These are phyloP conservation scores for Nemopilema nomurai DNA, from an alignment of 30 jellyfish, hydroid and myxozoan species.

Conservation along the genomic window DNA sequence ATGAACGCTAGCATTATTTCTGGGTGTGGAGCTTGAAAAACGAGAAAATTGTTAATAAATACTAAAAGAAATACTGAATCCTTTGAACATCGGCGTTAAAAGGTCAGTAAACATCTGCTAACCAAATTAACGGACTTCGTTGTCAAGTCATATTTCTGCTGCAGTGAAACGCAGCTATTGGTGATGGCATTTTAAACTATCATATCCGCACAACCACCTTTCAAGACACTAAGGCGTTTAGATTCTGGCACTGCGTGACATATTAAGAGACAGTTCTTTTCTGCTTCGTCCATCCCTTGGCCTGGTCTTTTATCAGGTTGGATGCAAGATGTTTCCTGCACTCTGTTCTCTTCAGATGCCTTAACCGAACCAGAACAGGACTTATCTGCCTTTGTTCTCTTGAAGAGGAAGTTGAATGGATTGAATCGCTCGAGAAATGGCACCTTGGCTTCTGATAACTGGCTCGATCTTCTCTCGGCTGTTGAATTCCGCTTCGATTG, in stretches of 20 bases:
- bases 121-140: no score
- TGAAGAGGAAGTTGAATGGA: neutral
- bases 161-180: no score
- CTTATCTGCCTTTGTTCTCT: neutral
- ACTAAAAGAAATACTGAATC: no score
- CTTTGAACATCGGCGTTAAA: no score
- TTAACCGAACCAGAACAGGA: neutral
- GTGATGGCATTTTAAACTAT: no score
- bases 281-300: neutral
- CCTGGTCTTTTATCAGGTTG: neutral
- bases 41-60: no score
- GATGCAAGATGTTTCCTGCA: neutral
- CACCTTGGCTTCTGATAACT: neutral
- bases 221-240: neutral
- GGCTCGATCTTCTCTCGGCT: conserved; percentile 28
- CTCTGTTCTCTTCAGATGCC: neutral
- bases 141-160: no score
- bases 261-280: neutral
- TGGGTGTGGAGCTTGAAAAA: no score
- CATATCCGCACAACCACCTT: no score
- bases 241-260: neutral
- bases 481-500: conserved; percentile 37
- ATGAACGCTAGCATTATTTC: no score
- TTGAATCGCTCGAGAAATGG: neutral
- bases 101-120: no score